A percentile compares a stretch with the other conserved stretches of the same genome.
Evolutionary conservation across 2,888 invertebrate genomes (phyloP).

Genomic region (Neocrepidodera transversa): DNA sequence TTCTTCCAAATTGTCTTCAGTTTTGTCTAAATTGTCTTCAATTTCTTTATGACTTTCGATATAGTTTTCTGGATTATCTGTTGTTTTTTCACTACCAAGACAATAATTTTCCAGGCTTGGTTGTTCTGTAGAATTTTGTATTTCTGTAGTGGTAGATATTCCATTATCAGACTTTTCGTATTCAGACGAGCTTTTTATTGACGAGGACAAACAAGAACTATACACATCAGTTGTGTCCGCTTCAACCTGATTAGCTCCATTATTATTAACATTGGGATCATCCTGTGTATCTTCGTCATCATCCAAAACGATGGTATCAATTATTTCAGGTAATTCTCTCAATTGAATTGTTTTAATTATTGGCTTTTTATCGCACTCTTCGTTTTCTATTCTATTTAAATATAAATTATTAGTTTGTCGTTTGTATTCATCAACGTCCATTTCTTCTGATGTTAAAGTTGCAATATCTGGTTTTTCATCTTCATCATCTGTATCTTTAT

Average conservation of each 20-base stretch:
- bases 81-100: neutral
- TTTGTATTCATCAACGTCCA: neutral
- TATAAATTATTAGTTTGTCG: too few relatives aligned
- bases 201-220: neutral
- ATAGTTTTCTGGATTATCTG: too few relatives aligned
- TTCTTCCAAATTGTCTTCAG: neutral
- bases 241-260: neutral
- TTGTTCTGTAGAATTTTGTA: neutral
- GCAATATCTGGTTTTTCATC: neutral
- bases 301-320: neutral
- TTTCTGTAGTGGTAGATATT: neutral
- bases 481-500: neutral
- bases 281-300: neutral
- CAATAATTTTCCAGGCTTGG: too few relatives aligned
- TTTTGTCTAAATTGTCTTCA: neutral
- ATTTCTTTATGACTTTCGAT: neutral
- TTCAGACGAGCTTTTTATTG: neutral
- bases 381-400: neutral
- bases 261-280: too few relatives aligned
- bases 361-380: neutral
- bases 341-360: neutral
- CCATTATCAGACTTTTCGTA: neutral
- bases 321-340: neutral
- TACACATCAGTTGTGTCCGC: neutral
- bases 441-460: neutral